Evolutionary conservation across 2,797 vertebrate species (phyloP), one percentile per base, ranked within the genome.

Genomic region (Threskiornis aethiopicus): DNA sequence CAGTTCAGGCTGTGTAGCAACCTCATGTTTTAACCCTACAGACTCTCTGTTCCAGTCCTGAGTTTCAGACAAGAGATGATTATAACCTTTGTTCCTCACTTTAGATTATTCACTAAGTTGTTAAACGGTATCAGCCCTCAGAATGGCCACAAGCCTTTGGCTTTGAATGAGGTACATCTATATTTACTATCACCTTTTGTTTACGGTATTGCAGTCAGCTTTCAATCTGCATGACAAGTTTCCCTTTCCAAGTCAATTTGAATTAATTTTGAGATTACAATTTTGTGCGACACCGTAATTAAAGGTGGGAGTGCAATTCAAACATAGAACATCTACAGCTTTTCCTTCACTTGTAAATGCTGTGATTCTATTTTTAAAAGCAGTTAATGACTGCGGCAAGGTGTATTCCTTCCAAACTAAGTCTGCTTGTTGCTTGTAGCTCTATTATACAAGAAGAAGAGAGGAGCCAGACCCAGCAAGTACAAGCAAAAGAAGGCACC

Each of bases 221-320:
- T 91, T 95, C 91, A 87, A 46, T 95, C 59, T 90, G 52, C 59
- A 66, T 76, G 70, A 73, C 66, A 77, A 87, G 22, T 70, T 97
- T 91, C 77, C n/a, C 47, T 91, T 93, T 91, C 49, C 57, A 88
- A 83, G 20, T 73, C 83, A 79, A 73, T 93, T 90, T 96, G 73
- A 96, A 97, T 82, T 77, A 94, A 90, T 96, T 96, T 87, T 84
- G 85, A 93, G 88, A 96, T 92, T 90, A 96, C 66, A 82, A 55
- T 95, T 95, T 82, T 57, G n/a, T 54, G 24, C 0, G 3, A 67
- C 73, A 54, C 59, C 1, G 0, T 92, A 94, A 96, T 96, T 94
- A 94, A 93, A 94, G 90, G 73, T 20, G 0, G 66, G 67, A 90
- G 55, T 83, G 77, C 71, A 87, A 95, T 94, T 72, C 72, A 95